Base-by-base conservation (phyloP, 2,888 invertebrate genomes). In the Kuschelorhynchus macadamiae region DNA sequence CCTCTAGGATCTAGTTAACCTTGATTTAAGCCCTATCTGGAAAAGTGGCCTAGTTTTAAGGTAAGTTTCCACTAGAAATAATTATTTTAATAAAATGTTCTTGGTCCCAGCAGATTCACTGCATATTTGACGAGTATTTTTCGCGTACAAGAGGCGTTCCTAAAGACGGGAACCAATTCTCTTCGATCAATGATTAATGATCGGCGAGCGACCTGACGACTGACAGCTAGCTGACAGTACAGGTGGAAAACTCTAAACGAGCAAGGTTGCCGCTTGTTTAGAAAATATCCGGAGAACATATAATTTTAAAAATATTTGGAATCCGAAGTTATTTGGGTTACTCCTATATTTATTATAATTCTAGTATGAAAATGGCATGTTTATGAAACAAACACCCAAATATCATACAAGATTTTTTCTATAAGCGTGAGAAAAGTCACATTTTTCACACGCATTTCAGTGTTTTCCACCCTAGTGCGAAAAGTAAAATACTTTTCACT, bases 181-280 rank as follows among this genome's bases (percentile, higher is more conserved):
- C 71, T 64, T 74, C 76, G 77, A 81, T 82, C 81, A 81, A 81
- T 81, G 81, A 81, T 81, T 81, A 81, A 81, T 81, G 79, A 81
- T 81, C 79, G 79, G 79, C 7, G 7, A 25, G 7, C 61, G 71
- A 71, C 72, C 74, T 72, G 73, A 74, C 74, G 53, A 67, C 73
- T 74, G 75, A 77, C 76, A 76, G 62, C 36, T 55, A 72, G 75
- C 57, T 69, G 67, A 73, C 75, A 74, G 75, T 25, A 77, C 80
- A 80, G 80, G 78, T 79, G 79, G 71, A 72, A 71, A 56, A 46
- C 20, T 62, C 25, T 21, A 11, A 36, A 17, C 41, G 32, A 18
- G 32, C 53, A 12, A 33, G n/a, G 62, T 53, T 53, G 62, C 53
- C 62, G n/a, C 36, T 12, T 39, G n/a, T 20, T 2, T 36, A 2